Evolutionary conservation across 2,797 vertebrate genomes (phyloP), one percentile per base, ranked within the genome.

Genomic region (Clarias platycephalus): DNA sequence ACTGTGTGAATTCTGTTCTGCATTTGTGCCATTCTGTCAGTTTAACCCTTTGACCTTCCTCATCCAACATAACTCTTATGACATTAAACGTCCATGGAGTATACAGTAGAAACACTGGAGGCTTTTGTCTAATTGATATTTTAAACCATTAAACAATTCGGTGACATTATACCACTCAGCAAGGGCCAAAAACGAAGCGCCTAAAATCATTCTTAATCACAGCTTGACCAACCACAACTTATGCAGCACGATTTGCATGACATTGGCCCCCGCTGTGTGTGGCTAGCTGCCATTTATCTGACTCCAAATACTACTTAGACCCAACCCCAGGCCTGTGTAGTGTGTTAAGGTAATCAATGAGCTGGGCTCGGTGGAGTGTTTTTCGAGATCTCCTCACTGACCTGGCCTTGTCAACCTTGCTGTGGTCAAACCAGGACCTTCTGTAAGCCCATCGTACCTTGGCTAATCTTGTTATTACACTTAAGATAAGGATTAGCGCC

Each of bases 391-490:
- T 81, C 75, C 82, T 86, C 83, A 70, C 76, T 80, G 87, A 77
- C 81, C 82, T 85, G 85, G 88, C 85, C 88, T 87, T 88, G 85
- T 89, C 88, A 86, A 88, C 84, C 76, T 67, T 57, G 62, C 44
- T 87, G 85, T 84, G 88, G 90, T 90, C 82, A 89, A 81, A 81
- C 84, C 81, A 57, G 79, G 88, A 87, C 83, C 88, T 85, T 37
- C 78, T 87, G 84, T 88, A 87, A 87, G 85, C 82, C 88, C 83
- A 81, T 53, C 78, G 62, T 82, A 82, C 86, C 86, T 86, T 66
- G 34, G 85, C 83, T 89, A 91, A 90, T 89, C 90, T 88, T 88
- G 85, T 91, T 90, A 89, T 89, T 89, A 90, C 85, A 89, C 87
- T 86, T 89, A 89, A 91, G 90, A 89, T 87, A 90, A 89, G 89